phyloP scores from a whole-genome alignment of 2,888 invertebrate genomes.

The Nemotelus pantherinus region DNA sequence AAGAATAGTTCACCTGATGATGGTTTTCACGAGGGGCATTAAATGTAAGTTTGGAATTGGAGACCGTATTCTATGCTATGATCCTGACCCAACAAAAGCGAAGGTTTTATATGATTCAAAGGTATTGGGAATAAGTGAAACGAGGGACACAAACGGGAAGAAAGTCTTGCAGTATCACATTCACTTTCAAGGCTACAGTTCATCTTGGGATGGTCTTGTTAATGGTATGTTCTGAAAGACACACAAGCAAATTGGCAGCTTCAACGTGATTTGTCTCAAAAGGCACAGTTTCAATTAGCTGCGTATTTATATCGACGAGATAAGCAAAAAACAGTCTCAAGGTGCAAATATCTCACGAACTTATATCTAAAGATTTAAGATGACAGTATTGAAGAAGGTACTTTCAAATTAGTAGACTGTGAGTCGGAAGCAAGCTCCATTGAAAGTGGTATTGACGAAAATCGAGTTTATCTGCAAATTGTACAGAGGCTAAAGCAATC shows the following conservation, averaged over 20 bases:
- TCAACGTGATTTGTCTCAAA: constrained; percentile 87
- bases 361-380: constrained; percentile 75
- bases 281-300: constrained; percentile 83
- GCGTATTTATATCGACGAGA: constrained; percentile 81
- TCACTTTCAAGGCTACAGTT: constrained; percentile 97
- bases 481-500: constrained; percentile 70
- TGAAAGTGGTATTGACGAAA: constrained; percentile 62
- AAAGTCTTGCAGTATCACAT: constrained; percentile 88
- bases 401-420: constrained; percentile 61
- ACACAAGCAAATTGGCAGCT: constrained; percentile 89
- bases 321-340: constrained; percentile 72
- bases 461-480: constrained; percentile 68
- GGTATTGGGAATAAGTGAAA: constrained; percentile 88
- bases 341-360: constrained; percentile 54
- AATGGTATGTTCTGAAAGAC: constrained; percentile 90
- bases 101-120: constrained; percentile 96
- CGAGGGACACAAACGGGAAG: constrained; percentile 82
- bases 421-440: constrained; percentile 67
- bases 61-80: constrained; percentile 93
- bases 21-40: constrained; percentile 84
- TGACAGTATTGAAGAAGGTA: too few relatives aligned
- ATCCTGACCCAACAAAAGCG: constrained; percentile 94
- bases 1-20: too few relatives aligned
- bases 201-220: too few relatives aligned
- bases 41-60: constrained; percentile 88